phyloP scores from a whole-genome alignment of 1,140 invertebrate species.

The Spodoptera frugiperda region DNA sequence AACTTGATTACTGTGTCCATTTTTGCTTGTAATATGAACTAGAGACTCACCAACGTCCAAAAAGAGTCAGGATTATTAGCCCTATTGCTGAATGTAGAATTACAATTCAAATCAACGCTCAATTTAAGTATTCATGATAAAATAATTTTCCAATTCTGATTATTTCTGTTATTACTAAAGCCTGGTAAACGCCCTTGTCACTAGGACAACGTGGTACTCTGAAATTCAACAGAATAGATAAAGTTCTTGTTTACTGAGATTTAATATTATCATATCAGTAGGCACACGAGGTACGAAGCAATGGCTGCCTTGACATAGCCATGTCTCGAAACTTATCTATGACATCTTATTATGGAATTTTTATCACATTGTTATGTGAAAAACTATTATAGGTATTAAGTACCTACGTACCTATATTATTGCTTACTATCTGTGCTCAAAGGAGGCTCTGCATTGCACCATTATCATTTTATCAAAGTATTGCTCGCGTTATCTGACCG shows the following conservation, averaged over 20 bases:
- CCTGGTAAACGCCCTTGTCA: too few species aligned
- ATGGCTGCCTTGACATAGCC: neutral
- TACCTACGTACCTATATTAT: neutral
- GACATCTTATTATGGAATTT: constrained; percentile 27
- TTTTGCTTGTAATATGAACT: too few species aligned
- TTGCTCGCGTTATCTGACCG: constrained; percentile 59
- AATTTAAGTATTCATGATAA: too few species aligned
- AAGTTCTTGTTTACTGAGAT: neutral
- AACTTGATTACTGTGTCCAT: too few species aligned
- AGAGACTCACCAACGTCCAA: too few species aligned
- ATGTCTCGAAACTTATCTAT: neutral
- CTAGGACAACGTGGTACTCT: too few species aligned
- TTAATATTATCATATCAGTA: constrained; percentile 18
- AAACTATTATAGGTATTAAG: constrained; percentile 17
- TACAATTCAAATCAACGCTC: too few species aligned
- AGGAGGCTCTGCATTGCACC: constrained; percentile 55
- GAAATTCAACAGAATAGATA: too few species aligned
- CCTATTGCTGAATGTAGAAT: too few species aligned
- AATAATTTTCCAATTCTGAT: too few species aligned
- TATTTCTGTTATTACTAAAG: too few species aligned
- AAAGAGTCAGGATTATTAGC: too few species aligned
- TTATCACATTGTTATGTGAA: constrained; percentile 21
- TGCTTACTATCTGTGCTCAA: constrained; percentile 19
- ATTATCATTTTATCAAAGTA: constrained; percentile 68
- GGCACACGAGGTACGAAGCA: neutral